phyloP scores from a whole-genome alignment of 2,888 invertebrate genomes.

The Harmothoe impar region DNA sequence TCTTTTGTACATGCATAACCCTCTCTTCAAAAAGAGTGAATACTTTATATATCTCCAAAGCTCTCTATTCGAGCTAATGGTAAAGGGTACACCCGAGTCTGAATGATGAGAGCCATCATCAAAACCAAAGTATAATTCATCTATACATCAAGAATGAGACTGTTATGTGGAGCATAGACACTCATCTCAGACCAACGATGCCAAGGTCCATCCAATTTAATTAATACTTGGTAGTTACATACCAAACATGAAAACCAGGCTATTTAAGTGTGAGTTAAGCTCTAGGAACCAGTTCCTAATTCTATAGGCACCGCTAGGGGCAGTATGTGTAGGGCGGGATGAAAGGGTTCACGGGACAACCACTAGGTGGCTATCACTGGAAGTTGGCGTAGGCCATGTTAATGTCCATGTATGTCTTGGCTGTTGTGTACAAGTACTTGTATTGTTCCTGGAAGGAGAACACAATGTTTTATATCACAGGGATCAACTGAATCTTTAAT shows the following conservation, averaged over 20 bases:
- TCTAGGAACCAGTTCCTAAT: background rate
- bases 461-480: background rate
- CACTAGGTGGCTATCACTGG: background rate
- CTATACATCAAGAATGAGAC: too few species aligned
- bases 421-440: background rate
- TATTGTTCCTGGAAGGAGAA: constrained; percentile 50
- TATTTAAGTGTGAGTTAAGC: background rate
- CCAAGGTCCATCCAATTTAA: too few species aligned
- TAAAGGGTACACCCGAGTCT: too few species aligned
- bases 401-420: constrained; percentile 46
- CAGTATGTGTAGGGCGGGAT: background rate
- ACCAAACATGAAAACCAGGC: background rate
- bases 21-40: too few species aligned
- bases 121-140: too few species aligned
- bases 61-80: too few species aligned
- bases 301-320: background rate
- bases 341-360: background rate
- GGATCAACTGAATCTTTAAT: background rate
- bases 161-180: too few species aligned
- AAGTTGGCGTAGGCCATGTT: constrained; percentile 53
- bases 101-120: too few species aligned
- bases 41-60: too few species aligned
- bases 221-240: background rate
- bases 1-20: too few species aligned
- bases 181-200: too few species aligned